Conservation (phyloP, 37 sponge, comb jelly and placozoan species). For the Theonella swinhoei region DNA sequence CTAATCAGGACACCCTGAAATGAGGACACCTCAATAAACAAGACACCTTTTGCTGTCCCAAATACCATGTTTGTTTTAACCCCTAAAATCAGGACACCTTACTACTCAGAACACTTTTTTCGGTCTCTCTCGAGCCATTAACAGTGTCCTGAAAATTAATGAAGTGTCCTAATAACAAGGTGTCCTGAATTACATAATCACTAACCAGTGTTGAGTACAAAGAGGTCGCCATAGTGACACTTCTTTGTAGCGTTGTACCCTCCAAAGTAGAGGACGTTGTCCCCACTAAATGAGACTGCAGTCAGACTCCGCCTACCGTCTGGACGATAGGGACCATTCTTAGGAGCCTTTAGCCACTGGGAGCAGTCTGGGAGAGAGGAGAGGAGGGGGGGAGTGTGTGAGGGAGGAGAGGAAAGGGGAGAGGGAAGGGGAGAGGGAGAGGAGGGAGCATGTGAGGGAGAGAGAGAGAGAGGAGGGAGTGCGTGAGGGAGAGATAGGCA, state of each 20-base stretch:
- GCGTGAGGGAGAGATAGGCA: too few species aligned
- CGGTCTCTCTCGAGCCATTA: not conserved
- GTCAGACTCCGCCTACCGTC: not conserved
- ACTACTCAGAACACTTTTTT: not conserved
- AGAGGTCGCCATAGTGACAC: slow-evolving; percentile 67
- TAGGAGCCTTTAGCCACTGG: not conserved
- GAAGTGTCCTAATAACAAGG: too few species aligned
- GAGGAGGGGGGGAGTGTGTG: not conserved
- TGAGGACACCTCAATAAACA: too few species aligned
- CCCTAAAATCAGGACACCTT: not conserved
- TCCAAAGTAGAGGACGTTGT: slow-evolving; percentile 57
- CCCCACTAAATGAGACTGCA: slow-evolving; percentile 19
- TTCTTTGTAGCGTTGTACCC: slow-evolving; percentile 57
- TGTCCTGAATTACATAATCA: too few species aligned
- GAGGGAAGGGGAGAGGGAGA: not conserved
- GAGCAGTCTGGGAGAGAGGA: not conserved
- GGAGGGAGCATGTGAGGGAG: not conserved
- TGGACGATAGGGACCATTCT: slow-evolving; percentile 4
- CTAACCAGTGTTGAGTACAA: slow-evolving; percentile 55
- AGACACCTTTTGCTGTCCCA: not conserved
- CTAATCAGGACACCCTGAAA: too few species aligned
- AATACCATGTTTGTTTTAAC: not conserved
- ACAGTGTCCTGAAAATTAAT: too few species aligned
- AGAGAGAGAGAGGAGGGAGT: too few species aligned
- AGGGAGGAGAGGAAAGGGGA: not conserved